A percentile compares a stretch with the other conserved stretches of the same genome.
These are phyloP conservation scores for Pteropus rufus DNA, from an alignment of 2,797 vertebrate genomes.

Conservation along the genomic window DNA sequence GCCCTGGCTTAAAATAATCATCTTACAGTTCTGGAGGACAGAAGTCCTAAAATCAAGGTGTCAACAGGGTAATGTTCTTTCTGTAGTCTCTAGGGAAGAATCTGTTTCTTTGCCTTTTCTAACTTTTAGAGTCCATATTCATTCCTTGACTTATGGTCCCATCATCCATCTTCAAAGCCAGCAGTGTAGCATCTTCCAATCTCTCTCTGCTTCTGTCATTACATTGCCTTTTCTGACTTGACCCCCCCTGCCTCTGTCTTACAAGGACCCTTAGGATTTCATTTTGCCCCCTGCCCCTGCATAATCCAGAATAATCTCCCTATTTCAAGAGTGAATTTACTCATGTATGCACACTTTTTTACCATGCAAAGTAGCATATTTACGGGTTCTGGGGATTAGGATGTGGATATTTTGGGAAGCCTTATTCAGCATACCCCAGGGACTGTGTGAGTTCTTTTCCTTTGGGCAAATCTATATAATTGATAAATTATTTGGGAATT, in stretches of 20 bases:
- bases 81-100: not conserved
- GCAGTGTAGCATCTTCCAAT: not conserved
- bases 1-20: not conserved
- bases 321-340: not conserved
- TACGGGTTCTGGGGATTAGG: not conserved
- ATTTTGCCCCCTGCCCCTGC: not conserved
- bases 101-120: not conserved
- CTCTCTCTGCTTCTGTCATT: not conserved
- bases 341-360: not conserved
- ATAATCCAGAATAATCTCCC: not conserved
- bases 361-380: not conserved
- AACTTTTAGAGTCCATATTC: not conserved
- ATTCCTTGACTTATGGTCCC: not conserved
- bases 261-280: not conserved
- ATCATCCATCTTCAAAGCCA: not conserved
- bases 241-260: not conserved
- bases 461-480: not conserved
- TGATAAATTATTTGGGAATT: not conserved
- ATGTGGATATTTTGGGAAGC: not conserved
- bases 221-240: not conserved
- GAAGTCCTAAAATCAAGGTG: slow-evolving; percentile 1
- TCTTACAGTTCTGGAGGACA: not conserved
- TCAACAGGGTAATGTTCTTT: not conserved
- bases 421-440: not conserved
- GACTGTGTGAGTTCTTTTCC: not conserved